Percentiles rank a stretch among this genome's conserved stretches.
These are phyloP conservation scores for Cheirogaleus medius DNA, from an alignment of 2,113 vertebrate species.

Conservation along the genomic window DNA sequence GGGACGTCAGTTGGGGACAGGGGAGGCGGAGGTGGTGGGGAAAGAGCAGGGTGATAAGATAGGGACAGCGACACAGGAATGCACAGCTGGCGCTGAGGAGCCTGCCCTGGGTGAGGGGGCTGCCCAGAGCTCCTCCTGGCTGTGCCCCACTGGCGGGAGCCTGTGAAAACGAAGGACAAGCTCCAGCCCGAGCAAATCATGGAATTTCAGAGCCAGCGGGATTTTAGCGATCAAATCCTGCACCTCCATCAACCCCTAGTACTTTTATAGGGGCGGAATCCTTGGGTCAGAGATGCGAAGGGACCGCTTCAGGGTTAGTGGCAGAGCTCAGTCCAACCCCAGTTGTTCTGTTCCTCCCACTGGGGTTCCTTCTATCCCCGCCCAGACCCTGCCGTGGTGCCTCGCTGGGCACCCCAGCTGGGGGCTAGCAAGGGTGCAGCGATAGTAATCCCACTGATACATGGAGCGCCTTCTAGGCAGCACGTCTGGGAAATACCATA, in stretches of 20 bases:
- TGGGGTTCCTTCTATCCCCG: background rate
- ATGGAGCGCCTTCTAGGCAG: background rate
- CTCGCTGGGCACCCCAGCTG: background rate
- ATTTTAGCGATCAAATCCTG: rapidly evolving
- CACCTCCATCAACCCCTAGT: rapidly evolving
- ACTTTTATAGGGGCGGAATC: background rate
- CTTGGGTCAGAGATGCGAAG: background rate
- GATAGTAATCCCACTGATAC: background rate
- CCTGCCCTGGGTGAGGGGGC: background rate
- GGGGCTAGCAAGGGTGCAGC: background rate
- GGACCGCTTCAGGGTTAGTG: background rate
- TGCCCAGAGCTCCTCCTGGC: background rate
- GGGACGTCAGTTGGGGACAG: conserved; percentile 62
- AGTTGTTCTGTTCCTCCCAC: background rate
- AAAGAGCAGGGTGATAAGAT: conserved; percentile 68
- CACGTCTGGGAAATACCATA: background rate
- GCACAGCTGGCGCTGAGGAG: background rate
- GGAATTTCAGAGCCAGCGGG: background rate
- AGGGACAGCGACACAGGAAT: conserved; percentile 56
- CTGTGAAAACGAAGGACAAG: background rate
- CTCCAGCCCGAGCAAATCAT: rapidly evolving
- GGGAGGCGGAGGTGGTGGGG: conserved; percentile 50
- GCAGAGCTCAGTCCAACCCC: background rate
- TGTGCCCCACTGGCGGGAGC: background rate
- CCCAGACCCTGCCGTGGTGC: background rate